These are phyloP conservation scores for Sebastes dallii DNA, from an alignment of 2,797 vertebrate genomes.

Conservation along the genomic window DNA sequence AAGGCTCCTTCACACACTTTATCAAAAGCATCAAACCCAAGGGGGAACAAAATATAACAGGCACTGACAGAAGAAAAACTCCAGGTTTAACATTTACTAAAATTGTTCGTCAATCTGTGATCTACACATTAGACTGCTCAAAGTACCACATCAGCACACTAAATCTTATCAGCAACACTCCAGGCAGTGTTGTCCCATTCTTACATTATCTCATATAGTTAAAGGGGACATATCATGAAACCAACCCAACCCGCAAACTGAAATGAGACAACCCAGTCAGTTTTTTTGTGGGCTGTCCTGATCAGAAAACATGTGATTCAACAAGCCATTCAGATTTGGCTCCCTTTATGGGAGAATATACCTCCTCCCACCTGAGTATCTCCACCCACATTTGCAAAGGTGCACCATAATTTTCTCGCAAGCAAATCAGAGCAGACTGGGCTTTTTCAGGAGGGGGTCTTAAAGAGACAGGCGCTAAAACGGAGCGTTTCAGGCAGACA, in stretches of 20 bases:
- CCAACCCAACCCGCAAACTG: too few relatives aligned
- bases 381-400: background rate
- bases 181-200: background rate
- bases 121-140: background rate
- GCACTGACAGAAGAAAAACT: background rate
- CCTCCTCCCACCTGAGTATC: background rate
- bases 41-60: background rate
- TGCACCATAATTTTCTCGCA: background rate
- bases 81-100: background rate
- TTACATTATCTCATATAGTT: background rate
- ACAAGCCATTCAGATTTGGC: background rate
- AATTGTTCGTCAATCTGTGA: background rate
- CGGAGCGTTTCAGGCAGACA: background rate
- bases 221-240: background rate
- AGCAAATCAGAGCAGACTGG: background rate
- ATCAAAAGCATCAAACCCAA: background rate
- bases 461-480: too few relatives aligned
- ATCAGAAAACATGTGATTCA: background rate
- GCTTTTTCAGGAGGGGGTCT: too few relatives aligned
- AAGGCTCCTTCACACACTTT: conserved; percentile 3
- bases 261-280: background rate
- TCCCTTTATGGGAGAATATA: background rate
- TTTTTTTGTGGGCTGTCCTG: background rate
- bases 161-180: background rate
- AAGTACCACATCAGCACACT: background rate